Conservation (phyloP, 2,888 invertebrate species). For the Morinoia aosen region DNA sequence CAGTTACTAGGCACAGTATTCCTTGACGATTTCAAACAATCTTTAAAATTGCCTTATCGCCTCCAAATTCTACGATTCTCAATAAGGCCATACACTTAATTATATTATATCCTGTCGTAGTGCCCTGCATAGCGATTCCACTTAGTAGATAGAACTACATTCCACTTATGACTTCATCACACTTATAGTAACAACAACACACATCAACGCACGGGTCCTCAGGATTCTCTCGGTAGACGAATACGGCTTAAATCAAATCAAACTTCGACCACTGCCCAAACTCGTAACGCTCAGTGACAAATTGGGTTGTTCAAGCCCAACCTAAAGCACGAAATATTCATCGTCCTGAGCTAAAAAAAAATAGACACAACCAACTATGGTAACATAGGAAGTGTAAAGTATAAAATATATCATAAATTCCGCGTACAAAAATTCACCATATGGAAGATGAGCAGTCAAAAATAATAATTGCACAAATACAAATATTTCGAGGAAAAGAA, state of each 20-base stretch:
- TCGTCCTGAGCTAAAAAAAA: background rate
- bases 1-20: background rate
- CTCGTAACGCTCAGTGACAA: background rate
- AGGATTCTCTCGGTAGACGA: background rate
- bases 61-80: background rate
- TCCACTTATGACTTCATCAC: background rate
- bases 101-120: background rate
- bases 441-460: background rate
- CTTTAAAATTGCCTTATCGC: background rate
- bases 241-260: background rate
- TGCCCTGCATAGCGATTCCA: background rate
- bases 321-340: background rate
- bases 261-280: background rate
- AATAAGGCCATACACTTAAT: background rate
- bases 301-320: background rate
- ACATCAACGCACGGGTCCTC: background rate
- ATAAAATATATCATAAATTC: background rate
- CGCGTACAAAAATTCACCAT: background rate
- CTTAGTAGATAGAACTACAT: background rate
- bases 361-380: background rate
- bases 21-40: background rate
- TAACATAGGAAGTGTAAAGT: background rate
- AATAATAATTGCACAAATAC: background rate
- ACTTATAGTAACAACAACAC: background rate
- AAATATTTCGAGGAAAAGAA: background rate